Conservation (phyloP, 2,113 vertebrate species). For the Apus apus region DNA sequence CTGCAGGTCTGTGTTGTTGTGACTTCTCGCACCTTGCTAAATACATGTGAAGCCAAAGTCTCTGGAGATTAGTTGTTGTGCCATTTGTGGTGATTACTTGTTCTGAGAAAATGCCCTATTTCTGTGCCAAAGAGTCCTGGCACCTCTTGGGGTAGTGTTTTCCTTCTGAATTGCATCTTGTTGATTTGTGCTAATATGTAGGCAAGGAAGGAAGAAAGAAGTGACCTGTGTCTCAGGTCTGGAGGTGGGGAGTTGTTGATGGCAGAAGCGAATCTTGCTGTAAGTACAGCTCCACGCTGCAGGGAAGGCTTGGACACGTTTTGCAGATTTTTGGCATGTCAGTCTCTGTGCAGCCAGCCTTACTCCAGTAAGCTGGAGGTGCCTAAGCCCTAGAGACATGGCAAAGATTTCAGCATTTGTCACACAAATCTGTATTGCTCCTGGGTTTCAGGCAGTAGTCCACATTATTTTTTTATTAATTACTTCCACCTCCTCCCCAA, state of each 20-base stretch:
- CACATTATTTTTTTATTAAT: background rate
- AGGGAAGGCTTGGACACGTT: background rate
- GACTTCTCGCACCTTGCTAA: background rate
- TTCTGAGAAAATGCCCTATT: background rate
- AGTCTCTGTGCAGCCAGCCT: background rate
- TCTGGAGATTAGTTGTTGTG: background rate
- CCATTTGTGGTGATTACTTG: background rate
- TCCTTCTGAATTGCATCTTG: background rate
- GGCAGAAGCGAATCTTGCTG: accelerated
- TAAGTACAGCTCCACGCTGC: accelerated
- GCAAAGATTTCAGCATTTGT: background rate
- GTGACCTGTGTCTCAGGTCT: background rate
- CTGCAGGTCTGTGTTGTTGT: background rate
- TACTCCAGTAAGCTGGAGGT: background rate
- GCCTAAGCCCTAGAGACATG: background rate
- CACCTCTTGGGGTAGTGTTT: background rate
- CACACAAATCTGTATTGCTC: background rate
- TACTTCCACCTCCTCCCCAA: background rate
- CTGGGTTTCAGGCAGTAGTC: background rate
- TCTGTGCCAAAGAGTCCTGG: background rate
- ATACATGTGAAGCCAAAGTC: background rate
- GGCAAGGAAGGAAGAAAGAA: background rate
- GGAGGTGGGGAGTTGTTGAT: background rate
- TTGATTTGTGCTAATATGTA: accelerated
- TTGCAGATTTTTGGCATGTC: background rate